Base-by-base conservation (phyloP, 2,888 invertebrate species). In the Platerodrilus igneus region DNA sequence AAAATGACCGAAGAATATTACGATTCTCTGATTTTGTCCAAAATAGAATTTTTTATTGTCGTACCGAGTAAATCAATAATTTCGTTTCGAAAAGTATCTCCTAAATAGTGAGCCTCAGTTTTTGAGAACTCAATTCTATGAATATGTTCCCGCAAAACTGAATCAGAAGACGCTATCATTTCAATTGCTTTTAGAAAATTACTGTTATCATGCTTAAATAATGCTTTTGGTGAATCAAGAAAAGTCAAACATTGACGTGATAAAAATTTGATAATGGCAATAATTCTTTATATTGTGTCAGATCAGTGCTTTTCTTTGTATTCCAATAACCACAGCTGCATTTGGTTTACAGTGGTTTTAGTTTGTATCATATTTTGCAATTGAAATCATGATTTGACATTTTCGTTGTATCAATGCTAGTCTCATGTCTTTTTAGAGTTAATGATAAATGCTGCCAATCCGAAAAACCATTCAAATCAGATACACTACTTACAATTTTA, bases 221-320 rank as follows among this genome's bases (percentile, higher is more conserved):
- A 27, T 41, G 8, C 34, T 38, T 42, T 41, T 1, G 38, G 32
- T 14, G 36, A 38, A 9, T 41, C 43, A 25, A 41, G 33, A 38
- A 46, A 48, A 31, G 48, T 46, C 22, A 51, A 15, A 44, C 44
- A 41, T 18, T 51, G 50, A 21, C 20, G 25, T 11, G 45, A 43
- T 45, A 41, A 45, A 28, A 43, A 43, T 18, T 43, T 33, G 9
- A 45, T 42, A 25, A 47, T 30, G n/a, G 37, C 30, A 30, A 44
- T 42, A 19, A 37, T 43, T 14, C 33, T n/a, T n/a, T n/a, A n/a
- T n/a, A n/a, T n/a, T n/a, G n/a, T n/a, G n/a, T n/a, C n/a, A n/a
- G n/a, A n/a, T n/a, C 41, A 47, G 25, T 41, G 26, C 19, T 44
- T 45, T 39, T 38, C 35, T 35, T 41, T 33, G 18, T 23, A 22